phyloP scores from a whole-genome alignment of 2,113 vertebrate species.

The Vanacampus margaritifer region DNA sequence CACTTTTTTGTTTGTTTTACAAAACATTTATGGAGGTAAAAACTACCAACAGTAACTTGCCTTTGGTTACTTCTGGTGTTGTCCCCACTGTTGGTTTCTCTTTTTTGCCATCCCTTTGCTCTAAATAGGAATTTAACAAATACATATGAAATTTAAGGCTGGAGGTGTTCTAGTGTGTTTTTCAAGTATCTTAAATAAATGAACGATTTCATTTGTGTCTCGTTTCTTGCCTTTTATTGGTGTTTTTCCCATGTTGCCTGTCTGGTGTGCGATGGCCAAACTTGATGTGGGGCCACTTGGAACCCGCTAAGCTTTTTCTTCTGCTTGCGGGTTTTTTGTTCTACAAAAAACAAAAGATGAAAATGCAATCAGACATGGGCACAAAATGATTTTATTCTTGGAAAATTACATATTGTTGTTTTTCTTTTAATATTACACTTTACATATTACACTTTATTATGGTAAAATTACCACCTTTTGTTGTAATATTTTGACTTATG shows the following conservation, averaged over 20 bases:
- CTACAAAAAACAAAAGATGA: not conserved
- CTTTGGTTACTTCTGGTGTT: conserved; percentile 69
- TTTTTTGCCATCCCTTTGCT: conserved; percentile 82
- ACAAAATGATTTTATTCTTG: not conserved
- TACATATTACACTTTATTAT: too few species aligned
- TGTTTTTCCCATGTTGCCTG: conserved; percentile 70
- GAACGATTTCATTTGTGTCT: not conserved
- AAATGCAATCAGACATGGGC: not conserved
- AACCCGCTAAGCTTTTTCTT: not conserved
- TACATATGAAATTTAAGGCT: not conserved
- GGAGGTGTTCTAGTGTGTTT: not conserved
- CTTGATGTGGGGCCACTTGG: not conserved
- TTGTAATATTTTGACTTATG: too few species aligned
- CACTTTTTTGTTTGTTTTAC: not conserved
- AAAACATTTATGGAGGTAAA: conserved; percentile 1
- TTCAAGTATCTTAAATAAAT: not conserved
- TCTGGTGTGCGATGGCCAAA: conserved; percentile 29
- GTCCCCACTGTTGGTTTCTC: conserved; percentile 74
- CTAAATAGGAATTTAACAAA: conserved; percentile 57
- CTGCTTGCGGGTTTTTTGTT: not conserved
- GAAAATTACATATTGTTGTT: too few species aligned
- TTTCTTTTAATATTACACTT: too few species aligned
- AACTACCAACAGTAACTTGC: conserved; percentile 44
- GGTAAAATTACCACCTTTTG: too few species aligned
- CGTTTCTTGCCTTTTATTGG: conserved; percentile 63